These are phyloP conservation scores for Choloepus hoffmanni DNA, from an alignment of 2,113 vertebrate species.

Conservation along the genomic window DNA sequence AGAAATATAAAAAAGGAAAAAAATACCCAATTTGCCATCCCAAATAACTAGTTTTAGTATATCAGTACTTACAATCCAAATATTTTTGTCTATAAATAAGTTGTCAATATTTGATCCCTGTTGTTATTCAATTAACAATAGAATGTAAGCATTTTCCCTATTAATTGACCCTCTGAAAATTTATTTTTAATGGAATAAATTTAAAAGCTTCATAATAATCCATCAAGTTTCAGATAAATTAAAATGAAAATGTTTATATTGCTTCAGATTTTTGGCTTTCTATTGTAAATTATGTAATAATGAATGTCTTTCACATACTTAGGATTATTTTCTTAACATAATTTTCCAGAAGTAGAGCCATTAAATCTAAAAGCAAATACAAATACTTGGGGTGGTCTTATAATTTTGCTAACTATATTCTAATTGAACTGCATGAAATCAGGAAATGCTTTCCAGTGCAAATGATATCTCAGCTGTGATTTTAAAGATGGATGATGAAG, in stretches of 20 bases:
- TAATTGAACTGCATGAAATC: not conserved
- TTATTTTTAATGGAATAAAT: not conserved
- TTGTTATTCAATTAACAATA: not conserved
- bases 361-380: not conserved
- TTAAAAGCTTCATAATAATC: not conserved
- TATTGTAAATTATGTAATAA: not conserved
- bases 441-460: not conserved
- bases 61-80: not conserved
- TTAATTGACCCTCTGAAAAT: not conserved
- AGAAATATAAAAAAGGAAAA: not conserved
- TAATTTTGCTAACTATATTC: not conserved
- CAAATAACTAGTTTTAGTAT: not conserved
- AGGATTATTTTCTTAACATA: not conserved
- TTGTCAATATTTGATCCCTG: not conserved
- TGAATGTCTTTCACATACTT: not conserved
- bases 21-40: not conserved
- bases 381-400: not conserved
- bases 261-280: not conserved
- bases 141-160: not conserved
- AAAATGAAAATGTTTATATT: not conserved
- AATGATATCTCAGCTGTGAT: not conserved
- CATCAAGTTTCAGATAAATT: not conserved
- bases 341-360: not conserved
- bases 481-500: not conserved
- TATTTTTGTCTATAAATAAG: not conserved